A percentile compares a stretch with the other conserved stretches of the same genome.
Conservation (phyloP, 2,888 invertebrate species). For the Drosophila hamatofila region DNA sequence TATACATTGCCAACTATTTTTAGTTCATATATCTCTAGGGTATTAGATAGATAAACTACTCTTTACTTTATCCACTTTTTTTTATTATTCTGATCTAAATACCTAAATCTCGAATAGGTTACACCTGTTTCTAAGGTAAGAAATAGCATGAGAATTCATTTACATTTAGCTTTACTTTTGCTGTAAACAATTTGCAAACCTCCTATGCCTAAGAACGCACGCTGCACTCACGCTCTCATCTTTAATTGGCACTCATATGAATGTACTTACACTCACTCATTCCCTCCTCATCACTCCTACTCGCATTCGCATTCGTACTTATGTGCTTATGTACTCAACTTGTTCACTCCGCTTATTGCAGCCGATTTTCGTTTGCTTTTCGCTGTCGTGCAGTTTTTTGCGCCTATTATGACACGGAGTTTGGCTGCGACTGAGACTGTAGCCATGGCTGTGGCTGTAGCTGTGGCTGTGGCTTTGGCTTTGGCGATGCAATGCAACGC, state of each 20-base stretch:
- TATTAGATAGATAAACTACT: too few species aligned
- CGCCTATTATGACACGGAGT: slow-evolving; percentile 77
- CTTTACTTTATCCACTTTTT: too few species aligned
- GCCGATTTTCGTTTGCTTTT: slow-evolving; percentile 50
- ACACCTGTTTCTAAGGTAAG: too few species aligned
- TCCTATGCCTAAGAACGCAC: neutral
- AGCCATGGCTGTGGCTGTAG: neutral
- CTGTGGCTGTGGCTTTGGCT: neutral
- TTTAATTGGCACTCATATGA: slow-evolving; percentile 26
- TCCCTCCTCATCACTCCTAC: slow-evolving; percentile 4
- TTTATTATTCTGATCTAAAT: too few species aligned
- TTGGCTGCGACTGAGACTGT: neutral
- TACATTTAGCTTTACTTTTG: too few species aligned
- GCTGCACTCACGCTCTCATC: slow-evolving; percentile 22
- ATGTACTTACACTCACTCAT: neutral
- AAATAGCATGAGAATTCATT: too few species aligned
- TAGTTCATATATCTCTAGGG: too few species aligned
- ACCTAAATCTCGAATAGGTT: too few species aligned
- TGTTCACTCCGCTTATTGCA: slow-evolving; percentile 38
- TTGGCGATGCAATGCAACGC: slow-evolving; percentile 46
- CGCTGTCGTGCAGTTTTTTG: slow-evolving; percentile 65
- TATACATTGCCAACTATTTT: too few species aligned
- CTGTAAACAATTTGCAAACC: neutral
- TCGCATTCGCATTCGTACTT: slow-evolving; percentile 12
- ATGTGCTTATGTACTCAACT: slow-evolving; percentile 23